Conservation (phyloP, 2,888 invertebrate species). For the Andrena bicolor region DNA sequence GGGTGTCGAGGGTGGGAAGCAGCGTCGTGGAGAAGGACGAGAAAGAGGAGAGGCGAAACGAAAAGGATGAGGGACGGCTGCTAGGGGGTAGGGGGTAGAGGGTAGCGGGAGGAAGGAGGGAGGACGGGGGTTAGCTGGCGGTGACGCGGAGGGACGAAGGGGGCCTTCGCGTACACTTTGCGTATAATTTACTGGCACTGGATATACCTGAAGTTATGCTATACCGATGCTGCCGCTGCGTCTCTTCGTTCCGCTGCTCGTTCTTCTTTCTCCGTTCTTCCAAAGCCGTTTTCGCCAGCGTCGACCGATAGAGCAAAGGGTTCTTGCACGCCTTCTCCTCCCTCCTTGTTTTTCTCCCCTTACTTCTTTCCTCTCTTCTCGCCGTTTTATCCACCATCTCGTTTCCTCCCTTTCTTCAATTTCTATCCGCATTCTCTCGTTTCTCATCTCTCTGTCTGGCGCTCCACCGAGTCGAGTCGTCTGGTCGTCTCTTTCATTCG, state of each 20-base stretch:
- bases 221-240: constrained; percentile 77
- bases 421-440: constrained; percentile 8
- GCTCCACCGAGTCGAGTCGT: not conserved
- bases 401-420: not conserved
- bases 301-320: constrained; percentile 62
- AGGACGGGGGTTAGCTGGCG: constrained; percentile 63
- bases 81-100: constrained; percentile 58
- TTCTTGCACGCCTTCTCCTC: constrained; percentile 49
- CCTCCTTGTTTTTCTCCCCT: constrained; percentile 24
- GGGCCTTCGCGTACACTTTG: constrained; percentile 84
- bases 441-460: constrained; percentile 14
- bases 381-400: constrained; percentile 22
- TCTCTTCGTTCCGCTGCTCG: constrained; percentile 66
- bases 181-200: constrained; percentile 85
- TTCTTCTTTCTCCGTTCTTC: constrained; percentile 56
- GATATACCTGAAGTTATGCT: constrained; percentile 84
- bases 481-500: constrained; percentile 37
- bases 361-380: constrained; percentile 37
- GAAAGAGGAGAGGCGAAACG: constrained; percentile 66
- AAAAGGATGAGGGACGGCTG: constrained; percentile 63
- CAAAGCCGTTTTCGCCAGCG: constrained; percentile 39
- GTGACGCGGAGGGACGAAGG: constrained; percentile 72
- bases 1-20: constrained; percentile 75
- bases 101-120: constrained; percentile 54
- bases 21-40: constrained; percentile 69